Base-by-base conservation (phyloP, 1,140 invertebrate genomes). In the Lepidostoma basale region DNA sequence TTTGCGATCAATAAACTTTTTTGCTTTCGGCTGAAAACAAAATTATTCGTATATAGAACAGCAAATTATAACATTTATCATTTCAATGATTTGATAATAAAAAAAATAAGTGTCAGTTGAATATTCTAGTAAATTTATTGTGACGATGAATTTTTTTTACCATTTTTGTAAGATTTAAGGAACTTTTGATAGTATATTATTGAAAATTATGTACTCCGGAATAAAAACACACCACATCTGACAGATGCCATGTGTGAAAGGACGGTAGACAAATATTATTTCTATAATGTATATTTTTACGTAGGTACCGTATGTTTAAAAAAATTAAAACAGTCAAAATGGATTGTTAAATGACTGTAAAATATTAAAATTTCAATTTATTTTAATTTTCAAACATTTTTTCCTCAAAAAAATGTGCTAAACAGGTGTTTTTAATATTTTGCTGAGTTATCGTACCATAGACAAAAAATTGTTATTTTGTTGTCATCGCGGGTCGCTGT, bases 1-100 rank as follows among this genome's bases (percentile, higher is more conserved):
- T 75, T 96, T 96, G 74, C 94, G 93, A 76, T 97, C 93, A 75
- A 98, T 96, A 77, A 96, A 97, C 75, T 91, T 92, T 77, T 91
- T 94, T 74, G 90, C 92, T 77, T 90, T 90, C 0, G 87, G 88
- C 89, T 91, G 75, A 20, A 85, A 86, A 30, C 72, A 66, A 73
- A 63, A 52, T 45, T 6, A n/a, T n/a, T 4, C n/a, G 22, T 6
- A 16, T 45, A 16, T n/a, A 45, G 14, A 6, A 45, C 4, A 4
- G n/a, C n/a, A n/a, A n/a, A n/a, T n/a, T n/a, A n/a, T n/a, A n/a
- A n/a, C n/a, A n/a, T n/a, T n/a, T 22, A 10, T 26, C 12, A 56
- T 12, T 56, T 5, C n/a, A n/a, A n/a, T n/a, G n/a, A n/a, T n/a
- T n/a, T 56, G 26, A 28, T 28, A 56, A 8, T 10, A 9, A 54